Base-by-base conservation (phyloP, 2,888 invertebrate genomes). In the Cephus runcator region DNA sequence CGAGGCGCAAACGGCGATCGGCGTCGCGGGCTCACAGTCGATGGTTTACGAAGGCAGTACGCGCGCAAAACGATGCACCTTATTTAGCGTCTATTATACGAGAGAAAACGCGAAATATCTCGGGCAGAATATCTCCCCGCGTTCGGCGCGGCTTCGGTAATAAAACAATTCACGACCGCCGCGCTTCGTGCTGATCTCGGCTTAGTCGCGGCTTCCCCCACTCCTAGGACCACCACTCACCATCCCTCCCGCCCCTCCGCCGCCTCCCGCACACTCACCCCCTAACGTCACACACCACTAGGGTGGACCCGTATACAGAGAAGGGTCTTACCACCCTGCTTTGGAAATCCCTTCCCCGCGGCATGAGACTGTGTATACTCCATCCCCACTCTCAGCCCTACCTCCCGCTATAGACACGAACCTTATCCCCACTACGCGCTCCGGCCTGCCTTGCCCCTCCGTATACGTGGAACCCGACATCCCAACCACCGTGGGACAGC, bases 41-140 rank as follows among this genome's bases (percentile, higher is more conserved):
- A 15, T 6, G 56, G 9, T 56, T 56, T 56, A 56, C 23, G 1
- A 56, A 56, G 23, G 56, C 23, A 56, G 56, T 56, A 56, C 56
- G 56, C 56, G 56, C 23, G 71, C 71, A 71, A 71, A 71, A 71
- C 34, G 31, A 9, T 69, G 83, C 83, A 83, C 87, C 88, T 86
- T 85, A 86, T 86, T 85, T 85, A 87, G 85, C 81, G 79, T 80
- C 80, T 83, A 82, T 87, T 84, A 85, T 87, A 86, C 82, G 83
- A 84, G 56, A 56, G 85, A 86, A 86, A 87, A 87, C 85, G 83
- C 85, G 84, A 86, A 56, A 88, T 87, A 87, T 87, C 85, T 88
- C 85, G 81, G 81, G 82, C 83, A 81, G 83, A 85, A 85, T 86
- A 86, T 85, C 84, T 84, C 75, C 68, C 75, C 78, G 79, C 76